Conservation (phyloP, 2,113 vertebrate species). For the Dolichallabes microphthalmus region DNA sequence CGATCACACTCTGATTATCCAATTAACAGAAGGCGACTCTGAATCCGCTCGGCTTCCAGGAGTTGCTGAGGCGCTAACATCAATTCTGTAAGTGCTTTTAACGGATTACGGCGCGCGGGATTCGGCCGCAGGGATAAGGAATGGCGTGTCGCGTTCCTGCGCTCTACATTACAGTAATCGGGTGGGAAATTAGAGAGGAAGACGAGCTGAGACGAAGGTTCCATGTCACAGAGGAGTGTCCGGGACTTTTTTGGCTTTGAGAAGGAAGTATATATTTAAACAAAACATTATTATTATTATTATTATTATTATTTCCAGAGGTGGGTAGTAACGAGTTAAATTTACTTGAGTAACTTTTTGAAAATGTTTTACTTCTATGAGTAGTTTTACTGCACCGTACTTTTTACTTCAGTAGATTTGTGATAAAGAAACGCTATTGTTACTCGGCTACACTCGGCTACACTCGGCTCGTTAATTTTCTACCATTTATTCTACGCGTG, state of each 20-base stretch:
- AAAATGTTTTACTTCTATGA: too few relatives aligned
- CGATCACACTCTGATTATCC: slow-evolving; percentile 99
- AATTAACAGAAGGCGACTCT: slow-evolving; percentile 88
- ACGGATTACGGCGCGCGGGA: slow-evolving; percentile 95
- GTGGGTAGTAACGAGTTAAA: too few relatives aligned
- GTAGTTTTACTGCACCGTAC: too few relatives aligned
- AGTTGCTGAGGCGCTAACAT: slow-evolving; percentile 88
- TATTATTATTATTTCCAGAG: not conserved
- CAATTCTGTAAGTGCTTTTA: slow-evolving; percentile 99
- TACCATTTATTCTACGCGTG: too few relatives aligned
- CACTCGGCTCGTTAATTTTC: too few relatives aligned
- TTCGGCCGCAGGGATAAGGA: slow-evolving; percentile 76
- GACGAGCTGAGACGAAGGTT: slow-evolving; percentile 35
- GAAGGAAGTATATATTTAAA: slow-evolving; percentile 2
- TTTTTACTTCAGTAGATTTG: too few relatives aligned
- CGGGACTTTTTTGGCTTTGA: slow-evolving; percentile 25
- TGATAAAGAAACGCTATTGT: too few relatives aligned
- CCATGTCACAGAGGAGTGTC: not conserved
- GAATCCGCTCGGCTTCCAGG: slow-evolving; percentile 86
- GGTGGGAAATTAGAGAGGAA: slow-evolving; percentile 75
- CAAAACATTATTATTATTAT: not conserved
- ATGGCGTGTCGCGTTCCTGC: slow-evolving; percentile 79
- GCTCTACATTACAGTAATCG: slow-evolving; percentile 89
- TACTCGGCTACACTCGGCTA: too few relatives aligned
- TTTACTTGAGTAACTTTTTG: too few relatives aligned